These are phyloP conservation scores for Excalfactoria chinensis DNA, from an alignment of 2,113 vertebrate species.

Conservation along the genomic window DNA sequence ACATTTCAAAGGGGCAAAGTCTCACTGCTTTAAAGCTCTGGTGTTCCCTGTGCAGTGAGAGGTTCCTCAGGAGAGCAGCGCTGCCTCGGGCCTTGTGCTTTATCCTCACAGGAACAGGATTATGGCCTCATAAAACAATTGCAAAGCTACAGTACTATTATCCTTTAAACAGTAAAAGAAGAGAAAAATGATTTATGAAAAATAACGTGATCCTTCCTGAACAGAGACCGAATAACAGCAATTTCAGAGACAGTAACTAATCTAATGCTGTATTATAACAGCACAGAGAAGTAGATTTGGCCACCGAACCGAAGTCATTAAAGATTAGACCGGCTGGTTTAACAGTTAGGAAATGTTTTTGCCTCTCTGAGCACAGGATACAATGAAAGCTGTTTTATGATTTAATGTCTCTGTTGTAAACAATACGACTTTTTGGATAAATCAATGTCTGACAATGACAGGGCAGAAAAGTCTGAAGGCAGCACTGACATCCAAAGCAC, in stretches of 20 bases:
- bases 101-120: conserved; percentile 69
- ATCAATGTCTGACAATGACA: conserved; percentile 56
- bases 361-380: conserved; percentile 67
- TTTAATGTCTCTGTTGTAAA: conserved; percentile 66
- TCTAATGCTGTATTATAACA: conserved; percentile 49
- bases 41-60: no score
- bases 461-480: conserved; percentile 62
- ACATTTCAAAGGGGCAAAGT: not conserved
- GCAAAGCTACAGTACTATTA: conserved; percentile 61
- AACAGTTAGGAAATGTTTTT: conserved; percentile 72
- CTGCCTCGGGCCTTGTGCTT: conserved; percentile 54
- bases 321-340: conserved; percentile 73
- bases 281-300: conserved; percentile 61
- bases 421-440: conserved; percentile 61
- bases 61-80: conserved; percentile 28
- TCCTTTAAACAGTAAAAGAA: conserved; percentile 55
- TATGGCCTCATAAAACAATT: conserved; percentile 71
- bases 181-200: conserved; percentile 68
- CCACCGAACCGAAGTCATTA: conserved; percentile 70
- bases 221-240: conserved; percentile 22
- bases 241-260: conserved; percentile 57
- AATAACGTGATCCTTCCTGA: conserved; percentile 55
- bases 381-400: conserved; percentile 65
- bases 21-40: not conserved
- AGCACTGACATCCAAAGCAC: conserved; percentile 54